Percentiles rank a stretch among this genome's conserved stretches.
Conservation (phyloP, 2,113 vertebrate species). For the Labrus mixtus region DNA sequence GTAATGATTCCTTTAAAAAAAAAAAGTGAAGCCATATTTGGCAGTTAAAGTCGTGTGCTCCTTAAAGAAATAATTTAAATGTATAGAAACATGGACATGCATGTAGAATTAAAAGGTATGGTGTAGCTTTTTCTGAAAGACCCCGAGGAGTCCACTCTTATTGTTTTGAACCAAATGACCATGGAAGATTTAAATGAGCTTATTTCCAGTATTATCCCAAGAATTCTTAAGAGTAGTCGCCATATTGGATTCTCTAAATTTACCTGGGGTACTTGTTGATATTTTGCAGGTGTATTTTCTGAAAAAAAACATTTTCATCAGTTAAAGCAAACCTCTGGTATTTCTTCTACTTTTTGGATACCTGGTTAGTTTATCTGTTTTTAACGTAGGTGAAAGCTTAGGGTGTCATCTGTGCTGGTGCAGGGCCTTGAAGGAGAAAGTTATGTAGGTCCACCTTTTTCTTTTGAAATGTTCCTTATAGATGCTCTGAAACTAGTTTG, state of each 20-base stretch:
- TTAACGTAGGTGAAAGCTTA: background rate
- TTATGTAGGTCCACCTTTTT: constrained; percentile 8
- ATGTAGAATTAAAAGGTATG: too few species aligned
- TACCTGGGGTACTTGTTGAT: background rate
- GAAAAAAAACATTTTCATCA: background rate
- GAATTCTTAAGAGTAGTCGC: too few species aligned
- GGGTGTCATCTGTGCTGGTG: constrained; percentile 10
- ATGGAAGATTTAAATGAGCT: too few species aligned
- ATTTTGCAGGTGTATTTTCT: background rate
- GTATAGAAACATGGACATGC: background rate
- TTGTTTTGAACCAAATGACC: too few species aligned
- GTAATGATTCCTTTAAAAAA: background rate
- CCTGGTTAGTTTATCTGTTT: background rate
- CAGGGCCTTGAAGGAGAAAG: background rate
- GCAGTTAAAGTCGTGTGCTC: background rate
- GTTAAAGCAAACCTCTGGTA: background rate
- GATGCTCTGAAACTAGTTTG: background rate
- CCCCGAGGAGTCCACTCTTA: too few species aligned
- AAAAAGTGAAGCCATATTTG: background rate
- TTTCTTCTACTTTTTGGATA: background rate
- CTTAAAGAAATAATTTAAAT: background rate
- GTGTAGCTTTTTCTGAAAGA: too few species aligned
- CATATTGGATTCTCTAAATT: background rate
- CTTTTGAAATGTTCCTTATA: background rate
- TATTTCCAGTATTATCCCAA: too few species aligned